These are phyloP conservation scores for Craterocephalus amniculus DNA, from an alignment of 2,797 vertebrate genomes.

Conservation along the genomic window DNA sequence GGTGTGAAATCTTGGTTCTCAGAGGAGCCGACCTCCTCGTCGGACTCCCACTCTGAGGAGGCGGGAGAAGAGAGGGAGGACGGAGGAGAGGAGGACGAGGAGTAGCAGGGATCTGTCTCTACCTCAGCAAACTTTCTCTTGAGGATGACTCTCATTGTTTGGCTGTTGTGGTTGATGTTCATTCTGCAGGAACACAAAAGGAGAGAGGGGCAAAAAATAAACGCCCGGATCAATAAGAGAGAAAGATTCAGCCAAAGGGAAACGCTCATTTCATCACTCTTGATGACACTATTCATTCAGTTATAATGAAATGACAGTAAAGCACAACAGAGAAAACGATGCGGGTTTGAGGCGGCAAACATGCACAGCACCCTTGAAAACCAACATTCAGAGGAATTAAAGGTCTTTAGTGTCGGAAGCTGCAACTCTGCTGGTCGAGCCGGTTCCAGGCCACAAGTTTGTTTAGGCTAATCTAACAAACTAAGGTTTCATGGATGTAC, in stretches of 20 bases:
- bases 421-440: conserved; percentile 58
- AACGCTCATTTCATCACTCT: neutral
- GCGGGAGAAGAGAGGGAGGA: conserved; percentile 78
- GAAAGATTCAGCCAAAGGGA: neutral
- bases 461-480: conserved; percentile 58
- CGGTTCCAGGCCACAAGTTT: conserved; percentile 64
- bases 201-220: neutral
- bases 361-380: conserved; percentile 32
- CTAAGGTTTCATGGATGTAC: conserved; percentile 17
- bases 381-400: conserved; percentile 40
- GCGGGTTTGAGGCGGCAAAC: conserved; percentile 26
- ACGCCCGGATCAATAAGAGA: conserved; percentile 12
- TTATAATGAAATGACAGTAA: conserved; percentile 7
- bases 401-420: conserved; percentile 38
- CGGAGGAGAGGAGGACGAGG: conserved; percentile 80
- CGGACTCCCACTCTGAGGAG: conserved; percentile 81
- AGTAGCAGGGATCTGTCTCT: conserved; percentile 83
- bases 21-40: conserved; percentile 78
- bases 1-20: conserved; percentile 58
- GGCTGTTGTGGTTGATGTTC: conserved; percentile 29
- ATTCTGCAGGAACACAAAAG: conserved; percentile 61
- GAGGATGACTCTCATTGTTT: conserved; percentile 87
- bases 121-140: conserved; percentile 93
- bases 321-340: neutral
- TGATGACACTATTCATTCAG: conserved; percentile 2